A percentile compares a stretch with the other conserved stretches of the same genome.
These are phyloP conservation scores for Eustalomyia histrio DNA, from an alignment of 2,888 invertebrate species.

Conservation along the genomic window DNA sequence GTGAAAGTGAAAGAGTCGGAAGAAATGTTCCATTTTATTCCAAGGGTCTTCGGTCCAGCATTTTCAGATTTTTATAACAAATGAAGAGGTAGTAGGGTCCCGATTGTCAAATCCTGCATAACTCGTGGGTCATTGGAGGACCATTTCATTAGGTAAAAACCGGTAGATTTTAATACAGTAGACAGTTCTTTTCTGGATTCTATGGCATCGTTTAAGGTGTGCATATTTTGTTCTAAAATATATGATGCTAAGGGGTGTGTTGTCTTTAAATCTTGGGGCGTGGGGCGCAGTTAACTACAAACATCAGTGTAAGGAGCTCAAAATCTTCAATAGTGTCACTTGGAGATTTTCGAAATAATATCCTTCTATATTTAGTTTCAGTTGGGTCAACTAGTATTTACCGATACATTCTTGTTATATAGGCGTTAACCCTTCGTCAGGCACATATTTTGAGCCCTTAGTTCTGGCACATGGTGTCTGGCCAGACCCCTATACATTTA, in stretches of 20 bases:
- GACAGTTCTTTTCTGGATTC: too few relatives aligned
- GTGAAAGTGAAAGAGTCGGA: neutral
- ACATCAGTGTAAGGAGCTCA: too few relatives aligned
- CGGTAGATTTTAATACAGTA: neutral
- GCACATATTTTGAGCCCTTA: too few relatives aligned
- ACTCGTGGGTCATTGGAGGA: conserved; percentile 11
- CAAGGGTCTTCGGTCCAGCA: neutral
- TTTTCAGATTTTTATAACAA: conserved; percentile 4
- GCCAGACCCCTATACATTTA: too few relatives aligned
- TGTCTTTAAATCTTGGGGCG: neutral
- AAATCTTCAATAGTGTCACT: neutral
- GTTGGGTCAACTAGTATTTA: conserved; percentile 1
- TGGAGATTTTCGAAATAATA: too few relatives aligned
- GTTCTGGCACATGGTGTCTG: too few relatives aligned
- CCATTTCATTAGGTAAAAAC: too few relatives aligned
- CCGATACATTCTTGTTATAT: neutral
- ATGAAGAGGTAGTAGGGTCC: neutral
- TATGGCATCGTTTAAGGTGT: neutral
- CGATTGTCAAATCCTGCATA: neutral
- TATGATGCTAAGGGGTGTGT: conserved; percentile 1
- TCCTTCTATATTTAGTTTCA: neutral
- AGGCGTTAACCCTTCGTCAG: too few relatives aligned
- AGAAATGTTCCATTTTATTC: conserved; percentile 9
- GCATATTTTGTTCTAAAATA: neutral
- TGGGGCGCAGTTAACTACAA: neutral